Evolutionary conservation across 2,113 vertebrate genomes (phyloP).

Genomic region (Zosterops borbonicus): DNA sequence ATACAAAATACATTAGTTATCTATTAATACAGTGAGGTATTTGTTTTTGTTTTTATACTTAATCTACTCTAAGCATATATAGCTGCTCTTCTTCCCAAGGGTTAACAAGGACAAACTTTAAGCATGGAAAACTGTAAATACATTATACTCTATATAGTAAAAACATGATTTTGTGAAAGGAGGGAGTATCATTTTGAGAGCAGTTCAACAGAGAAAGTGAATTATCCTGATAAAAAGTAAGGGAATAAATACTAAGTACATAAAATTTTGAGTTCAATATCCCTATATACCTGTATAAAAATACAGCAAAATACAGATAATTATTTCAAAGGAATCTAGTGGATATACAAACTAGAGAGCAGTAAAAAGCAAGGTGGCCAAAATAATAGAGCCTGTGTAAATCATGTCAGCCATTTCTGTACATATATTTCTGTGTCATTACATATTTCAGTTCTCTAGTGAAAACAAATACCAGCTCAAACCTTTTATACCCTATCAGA

Average conservation of each 20-base stretch:
- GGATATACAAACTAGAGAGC: not conserved
- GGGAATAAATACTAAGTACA: not conserved
- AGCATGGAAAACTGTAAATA: not conserved
- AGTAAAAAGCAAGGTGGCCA: not conserved
- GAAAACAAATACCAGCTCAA: not conserved
- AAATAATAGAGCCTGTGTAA: not conserved
- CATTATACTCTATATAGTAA: not conserved
- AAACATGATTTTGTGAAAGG: not conserved
- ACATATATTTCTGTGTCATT: not conserved
- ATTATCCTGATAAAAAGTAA: not conserved
- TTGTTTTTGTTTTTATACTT: not conserved
- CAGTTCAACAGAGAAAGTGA: not conserved
- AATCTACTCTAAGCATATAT: not conserved
- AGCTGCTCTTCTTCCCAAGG: not conserved
- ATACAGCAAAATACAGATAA: not conserved
- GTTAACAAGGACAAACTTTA: not conserved
- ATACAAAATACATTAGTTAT: not conserved
- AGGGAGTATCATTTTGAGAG: not conserved
- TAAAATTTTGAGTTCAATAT: not conserved
- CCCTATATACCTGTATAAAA: not conserved
- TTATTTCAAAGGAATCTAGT: not conserved
- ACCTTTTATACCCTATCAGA: not conserved
- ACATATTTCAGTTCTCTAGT: not conserved
- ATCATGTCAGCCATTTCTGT: not conserved
- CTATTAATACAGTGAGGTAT: not conserved